phyloP scores from a whole-genome alignment of 1,140 invertebrate genomes.

The Drosophila rufa region DNA sequence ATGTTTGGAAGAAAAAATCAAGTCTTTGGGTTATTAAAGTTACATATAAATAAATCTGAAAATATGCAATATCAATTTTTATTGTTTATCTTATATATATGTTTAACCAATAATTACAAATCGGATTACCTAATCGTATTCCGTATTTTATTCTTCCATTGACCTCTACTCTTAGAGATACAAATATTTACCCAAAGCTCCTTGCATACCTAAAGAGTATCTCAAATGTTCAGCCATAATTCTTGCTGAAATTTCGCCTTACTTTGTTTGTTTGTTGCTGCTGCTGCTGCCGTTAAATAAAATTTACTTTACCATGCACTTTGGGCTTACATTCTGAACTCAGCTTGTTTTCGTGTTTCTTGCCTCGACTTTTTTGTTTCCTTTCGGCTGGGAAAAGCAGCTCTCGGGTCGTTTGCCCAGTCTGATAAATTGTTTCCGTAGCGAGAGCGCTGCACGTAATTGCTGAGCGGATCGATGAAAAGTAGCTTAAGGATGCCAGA shows the following conservation, averaged over 20 bases:
- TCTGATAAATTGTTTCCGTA: conserved; percentile 82
- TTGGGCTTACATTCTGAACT: conserved; percentile 62
- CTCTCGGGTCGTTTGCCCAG: conserved; percentile 69
- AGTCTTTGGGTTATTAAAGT: too few species aligned
- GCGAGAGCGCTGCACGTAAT: conserved; percentile 75
- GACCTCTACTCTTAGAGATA: not conserved
- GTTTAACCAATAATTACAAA: not conserved
- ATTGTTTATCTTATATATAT: not conserved
- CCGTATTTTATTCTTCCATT: too few species aligned
- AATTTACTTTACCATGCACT: conserved; percentile 79
- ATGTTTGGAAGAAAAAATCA: not conserved
- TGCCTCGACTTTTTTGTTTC: conserved; percentile 18
- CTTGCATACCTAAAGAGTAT: conserved; percentile 51
- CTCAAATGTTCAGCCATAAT: conserved; percentile 10
- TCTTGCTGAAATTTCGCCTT: not conserved
- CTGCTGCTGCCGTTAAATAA: conserved; percentile 67
- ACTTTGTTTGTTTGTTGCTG: conserved; percentile 66
- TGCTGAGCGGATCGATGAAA: conserved; percentile 79
- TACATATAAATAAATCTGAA: too few species aligned
- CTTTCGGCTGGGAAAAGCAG: conserved; percentile 27
- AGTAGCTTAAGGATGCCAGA: conserved; percentile 72
- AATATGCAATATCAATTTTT: too few species aligned
- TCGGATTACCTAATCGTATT: too few species aligned
- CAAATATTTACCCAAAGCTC: not conserved
- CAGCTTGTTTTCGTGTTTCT: conserved; percentile 37